These are phyloP conservation scores for Bombus huntii DNA, from an alignment of 1,140 invertebrate species.

Conservation along the genomic window DNA sequence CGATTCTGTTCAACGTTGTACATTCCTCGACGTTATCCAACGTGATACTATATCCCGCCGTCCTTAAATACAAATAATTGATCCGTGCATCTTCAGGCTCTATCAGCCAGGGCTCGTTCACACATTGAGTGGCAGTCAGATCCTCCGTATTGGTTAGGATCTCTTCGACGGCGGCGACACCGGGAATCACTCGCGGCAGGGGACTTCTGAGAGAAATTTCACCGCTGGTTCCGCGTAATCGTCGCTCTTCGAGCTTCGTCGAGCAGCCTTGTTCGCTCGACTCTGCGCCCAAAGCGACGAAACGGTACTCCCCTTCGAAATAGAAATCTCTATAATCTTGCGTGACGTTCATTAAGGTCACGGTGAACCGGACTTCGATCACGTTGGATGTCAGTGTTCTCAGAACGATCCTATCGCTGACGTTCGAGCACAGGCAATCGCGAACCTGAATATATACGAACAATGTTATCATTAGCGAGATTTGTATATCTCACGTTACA, in stretches of 20 bases:
- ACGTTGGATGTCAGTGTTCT: constrained; percentile 86
- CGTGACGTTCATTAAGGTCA: constrained; percentile 91
- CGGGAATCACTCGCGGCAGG: constrained; percentile 69
- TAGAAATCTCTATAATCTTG: constrained; percentile 91
- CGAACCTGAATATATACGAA: constrained; percentile 70
- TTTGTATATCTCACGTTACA: rapidly evolving
- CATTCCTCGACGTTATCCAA: constrained; percentile 83
- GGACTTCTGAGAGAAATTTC: constrained; percentile 85
- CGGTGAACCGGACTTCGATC: constrained; percentile 88
- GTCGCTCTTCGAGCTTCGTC: constrained; percentile 85
- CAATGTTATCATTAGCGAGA: neutral
- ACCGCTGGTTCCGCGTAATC: constrained; percentile 87
- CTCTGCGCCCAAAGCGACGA: constrained; percentile 81
- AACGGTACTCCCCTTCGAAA: constrained; percentile 91
- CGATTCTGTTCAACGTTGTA: constrained; percentile 87
- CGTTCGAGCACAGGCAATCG: constrained; percentile 89
- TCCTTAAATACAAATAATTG: constrained; percentile 88
- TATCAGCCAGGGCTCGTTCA: constrained; percentile 90
- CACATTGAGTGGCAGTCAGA: constrained; percentile 83
- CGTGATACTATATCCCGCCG: constrained; percentile 86
- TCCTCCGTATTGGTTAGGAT: constrained; percentile 76
- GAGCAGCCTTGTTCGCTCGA: constrained; percentile 83
- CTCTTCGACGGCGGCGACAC: constrained; percentile 77
- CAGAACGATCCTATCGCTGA: constrained; percentile 84
- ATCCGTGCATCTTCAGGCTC: constrained; percentile 88